phyloP scores from a whole-genome alignment of 2,888 invertebrate species.

The Lomographa bimaculata region DNA sequence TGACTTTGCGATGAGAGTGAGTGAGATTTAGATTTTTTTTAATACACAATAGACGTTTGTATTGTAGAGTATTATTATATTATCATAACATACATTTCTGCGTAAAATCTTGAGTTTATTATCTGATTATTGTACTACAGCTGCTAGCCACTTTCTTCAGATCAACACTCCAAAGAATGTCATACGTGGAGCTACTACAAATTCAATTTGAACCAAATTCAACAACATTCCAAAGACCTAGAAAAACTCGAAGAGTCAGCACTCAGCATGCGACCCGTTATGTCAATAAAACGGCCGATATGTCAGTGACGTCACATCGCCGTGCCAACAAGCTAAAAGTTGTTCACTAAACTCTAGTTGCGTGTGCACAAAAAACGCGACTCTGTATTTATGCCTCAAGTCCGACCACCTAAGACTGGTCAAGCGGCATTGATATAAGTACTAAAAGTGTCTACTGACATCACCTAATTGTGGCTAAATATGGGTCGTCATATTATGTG shows the following conservation, averaged over 20 bases:
- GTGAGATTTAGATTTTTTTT: too few species aligned
- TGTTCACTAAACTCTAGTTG: slow-evolving; percentile 20
- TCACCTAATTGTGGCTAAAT: slow-evolving; percentile 23
- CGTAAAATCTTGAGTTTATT: too few species aligned
- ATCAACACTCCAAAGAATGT: too few species aligned
- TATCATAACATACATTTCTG: too few species aligned
- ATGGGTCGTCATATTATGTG: slow-evolving; percentile 4
- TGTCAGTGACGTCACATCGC: slow-evolving; percentile 10
- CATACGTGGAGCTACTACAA: too few species aligned
- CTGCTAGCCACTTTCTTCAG: too few species aligned
- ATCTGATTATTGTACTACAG: too few species aligned
- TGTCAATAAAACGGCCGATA: slow-evolving; percentile 20
- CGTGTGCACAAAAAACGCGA: slow-evolving; percentile 11
- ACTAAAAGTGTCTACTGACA: slow-evolving; percentile 22
- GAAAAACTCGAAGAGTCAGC: slow-evolving; percentile 17
- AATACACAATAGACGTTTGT: too few species aligned
- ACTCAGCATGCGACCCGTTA: slow-evolving; percentile 15
- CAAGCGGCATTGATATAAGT: slow-evolving; percentile 19
- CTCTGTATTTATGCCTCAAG: slow-evolving; percentile 15
- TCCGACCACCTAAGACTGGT: slow-evolving; percentile 24
- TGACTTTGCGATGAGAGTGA: too few species aligned
- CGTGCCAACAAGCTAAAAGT: slow-evolving; percentile 24
- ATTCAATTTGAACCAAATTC: too few species aligned
- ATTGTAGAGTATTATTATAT: too few species aligned
- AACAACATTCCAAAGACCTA: slow-evolving; percentile 20